Percentiles rank a stretch among this genome's conserved stretches.
These are phyloP conservation scores for Lasiommata megera DNA, from an alignment of 2,888 invertebrate species.

Conservation along the genomic window DNA sequence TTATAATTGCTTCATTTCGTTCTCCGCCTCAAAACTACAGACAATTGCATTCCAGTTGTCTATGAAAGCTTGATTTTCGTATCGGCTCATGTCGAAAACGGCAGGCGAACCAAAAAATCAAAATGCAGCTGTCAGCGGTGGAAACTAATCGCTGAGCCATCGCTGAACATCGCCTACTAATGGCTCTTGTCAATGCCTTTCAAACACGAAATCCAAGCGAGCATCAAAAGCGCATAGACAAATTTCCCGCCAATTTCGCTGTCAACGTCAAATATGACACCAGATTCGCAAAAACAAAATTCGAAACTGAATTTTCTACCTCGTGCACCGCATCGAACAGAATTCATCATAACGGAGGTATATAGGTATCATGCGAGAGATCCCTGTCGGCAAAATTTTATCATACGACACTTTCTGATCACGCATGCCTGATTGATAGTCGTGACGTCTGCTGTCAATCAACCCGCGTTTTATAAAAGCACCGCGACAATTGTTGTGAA, in stretches of 20 bases:
- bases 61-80: constrained; percentile 44
- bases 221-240: constrained; percentile 68
- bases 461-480: constrained; percentile 64
- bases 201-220: constrained; percentile 42
- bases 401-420: constrained; percentile 46
- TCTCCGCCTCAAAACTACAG: constrained; percentile 49
- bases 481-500: constrained; percentile 62
- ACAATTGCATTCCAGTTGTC: constrained; percentile 55
- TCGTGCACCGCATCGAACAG: constrained; percentile 27
- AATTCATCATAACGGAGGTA: neutral
- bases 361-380: constrained; percentile 17
- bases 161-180: constrained; percentile 37
- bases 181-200: constrained; percentile 43
- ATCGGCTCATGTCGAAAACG: constrained; percentile 38
- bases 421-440: constrained; percentile 67
- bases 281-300: constrained; percentile 46
- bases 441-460: constrained; percentile 70
- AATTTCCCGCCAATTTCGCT: constrained; percentile 58
- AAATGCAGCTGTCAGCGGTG: constrained; percentile 45
- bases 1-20: constrained; percentile 80
- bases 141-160: constrained; percentile 40
- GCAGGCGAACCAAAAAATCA: constrained; percentile 38
- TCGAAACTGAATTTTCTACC: constrained; percentile 41
- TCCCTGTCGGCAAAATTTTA: constrained; percentile 34
- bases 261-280: constrained; percentile 47